Conservation (phyloP, 2,888 invertebrate species). For the Macrosiphum euphorbiae region DNA sequence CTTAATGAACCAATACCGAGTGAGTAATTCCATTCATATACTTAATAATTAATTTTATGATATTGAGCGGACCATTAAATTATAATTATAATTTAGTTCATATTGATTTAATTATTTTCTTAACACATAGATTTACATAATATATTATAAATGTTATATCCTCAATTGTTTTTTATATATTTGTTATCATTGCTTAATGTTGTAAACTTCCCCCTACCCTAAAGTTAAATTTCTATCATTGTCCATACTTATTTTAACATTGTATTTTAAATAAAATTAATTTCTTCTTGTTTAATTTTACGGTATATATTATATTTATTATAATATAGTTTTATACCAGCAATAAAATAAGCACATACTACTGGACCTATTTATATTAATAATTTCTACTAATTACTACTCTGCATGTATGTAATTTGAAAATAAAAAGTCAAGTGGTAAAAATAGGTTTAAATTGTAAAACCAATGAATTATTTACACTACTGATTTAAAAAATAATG, state of each 20-base stretch:
- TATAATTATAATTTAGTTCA: conserved; percentile 18
- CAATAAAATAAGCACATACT: conserved; percentile 63
- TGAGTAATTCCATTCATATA: conserved; percentile 43
- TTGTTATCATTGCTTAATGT: conserved; percentile 48
- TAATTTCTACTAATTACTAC: conserved; percentile 22
- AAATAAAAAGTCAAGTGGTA: conserved; percentile 1
- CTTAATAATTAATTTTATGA: conserved; percentile 51
- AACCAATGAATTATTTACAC: conserved; percentile 16
- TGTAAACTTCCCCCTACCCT: not conserved
- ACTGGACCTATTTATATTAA: conserved; percentile 40
- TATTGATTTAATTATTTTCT: conserved; percentile 54
- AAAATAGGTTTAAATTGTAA: not conserved
- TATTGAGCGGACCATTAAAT: conserved; percentile 53
- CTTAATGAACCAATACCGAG: conserved; percentile 33
- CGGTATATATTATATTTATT: conserved; percentile 38
- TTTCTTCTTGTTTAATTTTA: conserved; percentile 55
- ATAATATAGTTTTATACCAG: conserved; percentile 47
- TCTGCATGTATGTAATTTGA: conserved; percentile 41
- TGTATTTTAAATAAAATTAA: conserved; percentile 25
- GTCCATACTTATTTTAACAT: conserved; percentile 30
- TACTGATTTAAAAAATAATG: conserved; percentile 43
- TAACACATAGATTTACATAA: not conserved
- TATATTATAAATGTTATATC: conserved; percentile 32
- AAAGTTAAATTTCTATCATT: not conserved
- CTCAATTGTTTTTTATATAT: conserved; percentile 29